phyloP scores from a whole-genome alignment of 1,140 invertebrate genomes.

The Drosophila mauritiana region DNA sequence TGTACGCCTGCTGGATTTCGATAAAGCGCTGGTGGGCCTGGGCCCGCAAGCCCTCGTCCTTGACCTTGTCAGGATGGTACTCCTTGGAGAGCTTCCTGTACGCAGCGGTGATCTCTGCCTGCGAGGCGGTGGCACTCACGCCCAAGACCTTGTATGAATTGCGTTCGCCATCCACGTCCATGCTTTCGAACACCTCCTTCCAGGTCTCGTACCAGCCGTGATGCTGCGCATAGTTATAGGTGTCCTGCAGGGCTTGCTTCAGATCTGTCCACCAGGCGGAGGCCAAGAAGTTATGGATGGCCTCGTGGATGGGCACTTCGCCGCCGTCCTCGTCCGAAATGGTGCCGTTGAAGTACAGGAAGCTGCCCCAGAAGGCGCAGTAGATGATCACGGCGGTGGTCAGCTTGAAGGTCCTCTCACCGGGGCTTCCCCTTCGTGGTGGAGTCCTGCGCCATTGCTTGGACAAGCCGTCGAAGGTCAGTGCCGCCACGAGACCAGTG shows the following conservation, averaged over 20 bases:
- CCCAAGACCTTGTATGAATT: conserved; percentile 95
- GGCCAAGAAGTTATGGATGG: conserved; percentile 94
- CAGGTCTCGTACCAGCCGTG: conserved; percentile 94
- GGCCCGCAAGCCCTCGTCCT: conserved; percentile 87
- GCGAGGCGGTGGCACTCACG: conserved; percentile 90
- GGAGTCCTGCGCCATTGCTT: conserved; percentile 91
- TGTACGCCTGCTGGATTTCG: conserved; percentile 96
- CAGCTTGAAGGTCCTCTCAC: conserved; percentile 86
- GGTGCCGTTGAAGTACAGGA: conserved; percentile 95
- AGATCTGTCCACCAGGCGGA: conserved; percentile 93
- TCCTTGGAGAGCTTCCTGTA: conserved; percentile 94
- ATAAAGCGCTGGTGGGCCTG: conserved; percentile 94
- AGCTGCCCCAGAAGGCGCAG: conserved; percentile 90
- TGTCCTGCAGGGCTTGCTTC: conserved; percentile 90
- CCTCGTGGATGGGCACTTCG: conserved; percentile 94
- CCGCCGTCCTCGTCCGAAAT: conserved; percentile 94
- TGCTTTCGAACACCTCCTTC: conserved; percentile 93
- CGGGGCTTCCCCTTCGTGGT: conserved; percentile 84
- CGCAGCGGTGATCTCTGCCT: conserved; percentile 92
- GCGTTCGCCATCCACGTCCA: conserved; percentile 94
- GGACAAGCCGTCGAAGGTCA: conserved; percentile 90
- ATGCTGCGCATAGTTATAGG: conserved; percentile 90
- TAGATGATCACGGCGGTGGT: conserved; percentile 88
- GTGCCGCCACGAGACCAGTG: conserved; percentile 87
- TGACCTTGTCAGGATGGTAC: conserved; percentile 96